These are phyloP conservation scores for Onychostoma macrolepis DNA, from an alignment of 2,113 vertebrate genomes.

Conservation along the genomic window DNA sequence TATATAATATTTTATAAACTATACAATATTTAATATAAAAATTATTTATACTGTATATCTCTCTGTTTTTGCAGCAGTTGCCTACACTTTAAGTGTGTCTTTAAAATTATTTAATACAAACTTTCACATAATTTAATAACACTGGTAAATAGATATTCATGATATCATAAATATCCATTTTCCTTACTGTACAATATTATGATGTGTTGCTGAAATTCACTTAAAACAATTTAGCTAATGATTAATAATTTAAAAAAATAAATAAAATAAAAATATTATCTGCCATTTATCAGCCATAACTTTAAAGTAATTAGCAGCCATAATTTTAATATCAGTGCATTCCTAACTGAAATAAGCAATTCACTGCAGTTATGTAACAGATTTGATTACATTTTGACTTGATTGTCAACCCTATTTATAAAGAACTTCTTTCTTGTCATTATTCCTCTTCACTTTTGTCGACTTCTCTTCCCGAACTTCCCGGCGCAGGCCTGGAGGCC, in stretches of 20 bases:
- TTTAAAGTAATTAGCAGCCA: neutral
- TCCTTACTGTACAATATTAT: neutral
- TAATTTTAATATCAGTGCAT: neutral
- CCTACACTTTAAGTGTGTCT: no score
- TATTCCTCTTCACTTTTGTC: constrained; percentile 1
- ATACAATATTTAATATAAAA: no score
- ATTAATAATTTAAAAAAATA: no score
- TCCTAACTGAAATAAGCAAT: neutral
- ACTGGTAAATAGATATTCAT: no score
- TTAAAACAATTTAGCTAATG: neutral
- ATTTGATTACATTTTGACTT: neutral
- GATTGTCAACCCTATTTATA: neutral
- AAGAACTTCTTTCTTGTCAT: neutral
- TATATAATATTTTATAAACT: no score
- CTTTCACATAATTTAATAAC: no score
- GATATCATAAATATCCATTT: neutral
- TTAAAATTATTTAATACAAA: no score
- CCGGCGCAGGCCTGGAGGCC: constrained; percentile 31
- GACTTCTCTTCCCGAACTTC: constrained; percentile 5
- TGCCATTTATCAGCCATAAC: neutral
- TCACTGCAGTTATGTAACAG: neutral
- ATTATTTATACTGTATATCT: no score
- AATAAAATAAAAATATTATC: no score
- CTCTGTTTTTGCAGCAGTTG: no score
- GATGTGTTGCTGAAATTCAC: neutral